Base-by-base conservation (phyloP, 1,140 invertebrate genomes). In the Zaprionus davidi region DNA sequence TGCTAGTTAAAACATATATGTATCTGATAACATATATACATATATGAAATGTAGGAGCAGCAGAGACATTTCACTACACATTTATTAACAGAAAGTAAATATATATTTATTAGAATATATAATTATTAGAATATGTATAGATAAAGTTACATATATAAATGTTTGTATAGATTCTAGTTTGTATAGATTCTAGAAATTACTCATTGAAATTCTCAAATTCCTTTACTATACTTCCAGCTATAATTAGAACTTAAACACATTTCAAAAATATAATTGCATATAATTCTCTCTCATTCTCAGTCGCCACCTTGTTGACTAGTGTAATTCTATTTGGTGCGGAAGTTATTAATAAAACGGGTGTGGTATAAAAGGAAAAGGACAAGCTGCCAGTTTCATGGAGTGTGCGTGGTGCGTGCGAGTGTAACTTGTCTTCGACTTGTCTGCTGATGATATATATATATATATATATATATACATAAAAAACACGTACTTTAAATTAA, bases 271-370 rank as follows among this genome's bases (percentile, higher is more conserved):
- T 26, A 15, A 24, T 15, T 55, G 2, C 13, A 41, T n/a, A 6
- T 22, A 28, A 7, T 15, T 28, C 12, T 2, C 51, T 28, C 51
- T 55, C 12, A 24, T 55, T 4, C 7, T 11, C 4, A 36, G 9
- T 26, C 5, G 6, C 3, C 12, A 20, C 12, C 12, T 24, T 41
- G 41, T 67, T 24, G 34, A 0, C 2, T 28, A 58, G 71, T 73
- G 71, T 84, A 74, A 76, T 81, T 88, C 69, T 79, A 81, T 88
- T 81, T 90, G 64, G 62, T 74, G 74, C 69, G 81, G 77, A 87
- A 78, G 80, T 81, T 87, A 88, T 87, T 83, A 76, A 87, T 83
- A 81, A 78, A 81, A 84, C 60, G 68, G 70, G 64, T 66, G 73
- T 64, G 13, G 22, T 24, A 15, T 51, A 55, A 71, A 67, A 62